Evolutionary conservation across 2,888 invertebrate genomes (phyloP).

Genomic region (Phasia obesa): DNA sequence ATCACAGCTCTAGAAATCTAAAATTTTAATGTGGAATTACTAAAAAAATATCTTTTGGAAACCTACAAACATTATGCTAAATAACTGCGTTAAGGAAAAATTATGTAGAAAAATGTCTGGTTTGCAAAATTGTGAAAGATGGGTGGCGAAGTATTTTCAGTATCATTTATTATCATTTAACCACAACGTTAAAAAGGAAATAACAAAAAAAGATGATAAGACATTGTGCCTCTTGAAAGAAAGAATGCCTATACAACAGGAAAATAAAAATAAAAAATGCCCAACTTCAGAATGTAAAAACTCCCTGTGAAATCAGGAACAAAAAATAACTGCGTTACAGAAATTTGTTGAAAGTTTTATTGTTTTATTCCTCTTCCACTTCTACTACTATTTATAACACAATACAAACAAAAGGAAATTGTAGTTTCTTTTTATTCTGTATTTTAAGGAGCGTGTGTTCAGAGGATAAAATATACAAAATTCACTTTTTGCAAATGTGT

Average conservation of each 20-base stretch:
- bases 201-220: constrained; percentile 56
- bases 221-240: constrained; percentile 65
- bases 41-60: constrained; percentile 38
- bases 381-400: too few relatives aligned
- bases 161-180: constrained; percentile 29
- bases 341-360: constrained; percentile 64
- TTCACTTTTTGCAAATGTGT: too few relatives aligned
- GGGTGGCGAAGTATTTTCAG: constrained; percentile 25
- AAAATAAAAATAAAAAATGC: constrained; percentile 18
- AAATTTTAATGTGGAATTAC: constrained; percentile 52
- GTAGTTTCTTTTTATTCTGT: constrained; percentile 1
- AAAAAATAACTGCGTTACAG: constrained; percentile 48
- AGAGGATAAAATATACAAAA: too few relatives aligned
- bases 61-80: constrained; percentile 15
- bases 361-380: too few relatives aligned
- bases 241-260: constrained; percentile 52
- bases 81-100: constrained; percentile 17
- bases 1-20: constrained; percentile 48
- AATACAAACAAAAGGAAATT: constrained; percentile 18
- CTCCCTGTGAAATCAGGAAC: background rate
- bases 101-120: constrained; percentile 40
- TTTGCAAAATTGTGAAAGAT: background rate
- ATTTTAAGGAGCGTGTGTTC: background rate
- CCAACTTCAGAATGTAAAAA: background rate
- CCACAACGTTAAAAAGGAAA: constrained; percentile 35